These are phyloP conservation scores for Sebastes ruberrimus DNA, from an alignment of 2,797 vertebrate species.

Conservation along the genomic window DNA sequence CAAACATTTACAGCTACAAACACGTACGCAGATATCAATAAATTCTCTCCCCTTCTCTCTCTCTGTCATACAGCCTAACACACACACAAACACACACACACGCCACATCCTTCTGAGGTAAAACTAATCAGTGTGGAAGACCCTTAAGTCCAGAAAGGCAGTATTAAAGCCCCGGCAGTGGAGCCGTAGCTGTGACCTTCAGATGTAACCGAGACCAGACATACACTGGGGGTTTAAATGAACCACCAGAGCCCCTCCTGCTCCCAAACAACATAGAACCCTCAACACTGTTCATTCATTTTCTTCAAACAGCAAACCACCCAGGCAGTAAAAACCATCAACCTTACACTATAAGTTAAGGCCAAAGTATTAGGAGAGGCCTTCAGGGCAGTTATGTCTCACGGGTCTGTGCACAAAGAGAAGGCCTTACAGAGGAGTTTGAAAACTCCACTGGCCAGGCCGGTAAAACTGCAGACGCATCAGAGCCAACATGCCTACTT, in stretches of 20 bases:
- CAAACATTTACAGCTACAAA: conserved; percentile 10
- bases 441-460: conserved; percentile 26
- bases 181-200: conserved; percentile 67
- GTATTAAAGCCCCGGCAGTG: conserved; percentile 34
- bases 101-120: conserved; percentile 47
- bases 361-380: conserved; percentile 43
- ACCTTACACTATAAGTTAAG: conserved; percentile 46
- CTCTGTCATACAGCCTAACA: neutral
- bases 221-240: conserved; percentile 46
- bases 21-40: neutral
- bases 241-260: conserved; percentile 9
- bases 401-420: conserved; percentile 21
- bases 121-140: conserved; percentile 71
- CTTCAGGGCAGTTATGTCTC: conserved; percentile 40
- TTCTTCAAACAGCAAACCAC: conserved; percentile 48
- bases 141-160: conserved; percentile 56
- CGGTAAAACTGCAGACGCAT: conserved; percentile 37
- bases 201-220: conserved; percentile 49
- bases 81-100: neutral
- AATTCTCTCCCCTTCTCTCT: neutral
- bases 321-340: conserved; percentile 50
- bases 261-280: conserved; percentile 27
- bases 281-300: conserved; percentile 30
- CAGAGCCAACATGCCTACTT: conserved; percentile 50
- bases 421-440: neutral